Evolutionary conservation across 2,888 invertebrate species (phyloP), one percentile per base, ranked within the genome.

Genomic region (Gymnocheta viridis): DNA sequence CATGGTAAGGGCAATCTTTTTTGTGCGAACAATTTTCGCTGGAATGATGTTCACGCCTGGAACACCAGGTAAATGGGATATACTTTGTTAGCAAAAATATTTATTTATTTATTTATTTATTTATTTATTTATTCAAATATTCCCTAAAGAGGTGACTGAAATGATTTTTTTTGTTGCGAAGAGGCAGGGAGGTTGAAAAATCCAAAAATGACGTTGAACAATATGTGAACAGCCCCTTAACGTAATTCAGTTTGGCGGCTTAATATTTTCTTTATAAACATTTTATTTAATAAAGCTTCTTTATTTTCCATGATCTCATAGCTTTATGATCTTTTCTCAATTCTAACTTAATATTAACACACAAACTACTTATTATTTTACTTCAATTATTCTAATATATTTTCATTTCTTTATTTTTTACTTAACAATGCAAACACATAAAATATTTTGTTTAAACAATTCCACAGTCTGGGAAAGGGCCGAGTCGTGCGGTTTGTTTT

Each of bases 341-440:
- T 66, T 66, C 47, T 49, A 49, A 32, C 49, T 2, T 41, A 27
- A 27, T 38, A 19, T 41, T 27, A 41, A 27, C 29, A 54, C 29
- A 49, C 9, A 6, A 2, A 35, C 9, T 6, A 29, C 2, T 29
- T 54, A 32, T 49, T 49, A 60, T 49, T 22, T 58, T 14, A 22
- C 17, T 66, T 44, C 56, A 72, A 72, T 66, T 76, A 44, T 54
- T 32, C 4, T 69, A 47, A 69, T 22, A 41, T 54, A 56, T 51
- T 35, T 38, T 58, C 19, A 41, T 41, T 62, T 60, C 22, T 41
- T 56, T 47, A 47, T 38, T 60, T 47, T 60, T 22, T 7, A 51
- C 22, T 54, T 12, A 51, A 69, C 22, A 62, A 60, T 41, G 51
- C 51, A 58, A 70, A 51, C 32, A 70, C 24, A 51, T 51, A 22